Evolutionary conservation across 2,888 invertebrate species (phyloP).

Genomic region (Apoderus coryli): DNA sequence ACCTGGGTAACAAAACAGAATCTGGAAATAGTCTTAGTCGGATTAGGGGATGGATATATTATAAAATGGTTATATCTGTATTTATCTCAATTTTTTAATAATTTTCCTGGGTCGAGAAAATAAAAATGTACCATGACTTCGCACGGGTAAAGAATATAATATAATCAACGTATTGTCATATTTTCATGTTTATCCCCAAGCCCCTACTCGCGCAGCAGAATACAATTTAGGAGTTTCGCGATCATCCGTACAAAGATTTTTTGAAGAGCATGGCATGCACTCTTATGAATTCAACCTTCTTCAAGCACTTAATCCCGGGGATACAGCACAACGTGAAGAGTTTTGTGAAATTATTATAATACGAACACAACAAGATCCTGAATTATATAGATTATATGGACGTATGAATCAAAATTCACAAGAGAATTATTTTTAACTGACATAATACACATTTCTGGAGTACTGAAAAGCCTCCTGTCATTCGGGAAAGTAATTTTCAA

Average conservation of each 20-base stretch:
- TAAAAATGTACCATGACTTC: too few species aligned
- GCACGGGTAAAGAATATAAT: constrained; percentile 12
- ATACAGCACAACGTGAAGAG: constrained; percentile 3
- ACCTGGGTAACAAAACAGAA: too few species aligned
- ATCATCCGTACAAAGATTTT: constrained; percentile 3
- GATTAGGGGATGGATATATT: too few species aligned
- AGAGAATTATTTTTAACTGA: constrained; percentile 2
- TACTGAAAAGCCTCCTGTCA: not conserved
- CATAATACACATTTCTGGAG: too few species aligned
- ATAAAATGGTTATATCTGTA: too few species aligned
- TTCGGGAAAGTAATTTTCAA: constrained; percentile 5
- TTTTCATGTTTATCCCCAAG: constrained; percentile 7
- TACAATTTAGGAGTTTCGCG: constrained; percentile 5
- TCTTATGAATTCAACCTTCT: constrained; percentile 4
- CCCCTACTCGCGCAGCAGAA: constrained; percentile 3
- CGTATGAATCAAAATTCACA: constrained; percentile 1
- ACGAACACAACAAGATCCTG: constrained; percentile 1
- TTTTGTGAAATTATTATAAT: constrained; percentile 2
- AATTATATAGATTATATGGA: constrained; percentile 1
- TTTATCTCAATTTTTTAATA: too few species aligned
- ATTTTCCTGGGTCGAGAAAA: too few species aligned
- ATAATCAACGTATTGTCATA: constrained; percentile 9
- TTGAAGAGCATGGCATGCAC: constrained; percentile 4
- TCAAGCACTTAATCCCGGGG: constrained; percentile 1
- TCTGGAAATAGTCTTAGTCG: too few species aligned